phyloP scores from a whole-genome alignment of 2,888 invertebrate genomes.

The Anagyrus pseudococci region DNA sequence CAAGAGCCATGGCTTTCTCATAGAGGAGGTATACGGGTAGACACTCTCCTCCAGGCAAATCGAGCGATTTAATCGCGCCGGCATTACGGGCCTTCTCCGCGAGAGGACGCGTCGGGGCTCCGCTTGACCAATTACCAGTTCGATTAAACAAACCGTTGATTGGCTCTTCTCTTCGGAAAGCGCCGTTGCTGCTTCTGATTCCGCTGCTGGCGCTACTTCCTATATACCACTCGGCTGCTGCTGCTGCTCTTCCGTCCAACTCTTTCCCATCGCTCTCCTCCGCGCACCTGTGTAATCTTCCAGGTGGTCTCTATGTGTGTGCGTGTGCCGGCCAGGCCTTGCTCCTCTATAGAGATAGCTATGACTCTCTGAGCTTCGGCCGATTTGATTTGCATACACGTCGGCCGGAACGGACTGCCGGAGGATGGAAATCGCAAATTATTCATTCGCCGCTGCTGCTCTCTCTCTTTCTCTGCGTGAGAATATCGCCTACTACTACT shows the following conservation, averaged over 20 bases:
- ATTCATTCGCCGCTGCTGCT: constrained; percentile 12
- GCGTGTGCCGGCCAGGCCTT: background rate
- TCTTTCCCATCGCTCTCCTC: background rate
- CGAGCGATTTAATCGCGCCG: constrained; percentile 43
- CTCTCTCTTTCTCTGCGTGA: background rate
- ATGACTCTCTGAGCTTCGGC: background rate
- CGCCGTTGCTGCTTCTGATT: constrained; percentile 18
- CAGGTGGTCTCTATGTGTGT: background rate
- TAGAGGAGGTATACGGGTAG: no score
- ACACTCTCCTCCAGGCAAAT: constrained; percentile 28
- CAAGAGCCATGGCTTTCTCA: no score
- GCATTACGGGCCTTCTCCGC: constrained; percentile 32
- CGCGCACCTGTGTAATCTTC: background rate
- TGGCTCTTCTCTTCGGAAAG: constrained; percentile 40
- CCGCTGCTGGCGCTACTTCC: constrained; percentile 28
- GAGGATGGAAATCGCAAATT: constrained; percentile 1
- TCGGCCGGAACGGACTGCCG: background rate
- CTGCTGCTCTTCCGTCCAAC: background rate
- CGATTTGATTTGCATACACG: constrained; percentile 14
- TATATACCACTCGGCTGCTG: constrained; percentile 4
- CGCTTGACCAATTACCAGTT: constrained; percentile 52
- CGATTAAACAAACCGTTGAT: constrained; percentile 58
- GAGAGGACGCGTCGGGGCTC: constrained; percentile 36
- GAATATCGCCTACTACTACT: background rate
- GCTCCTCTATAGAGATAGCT: no score